These are phyloP conservation scores for Neodiprion virginianus DNA, from an alignment of 1,140 invertebrate genomes.

Conservation along the genomic window DNA sequence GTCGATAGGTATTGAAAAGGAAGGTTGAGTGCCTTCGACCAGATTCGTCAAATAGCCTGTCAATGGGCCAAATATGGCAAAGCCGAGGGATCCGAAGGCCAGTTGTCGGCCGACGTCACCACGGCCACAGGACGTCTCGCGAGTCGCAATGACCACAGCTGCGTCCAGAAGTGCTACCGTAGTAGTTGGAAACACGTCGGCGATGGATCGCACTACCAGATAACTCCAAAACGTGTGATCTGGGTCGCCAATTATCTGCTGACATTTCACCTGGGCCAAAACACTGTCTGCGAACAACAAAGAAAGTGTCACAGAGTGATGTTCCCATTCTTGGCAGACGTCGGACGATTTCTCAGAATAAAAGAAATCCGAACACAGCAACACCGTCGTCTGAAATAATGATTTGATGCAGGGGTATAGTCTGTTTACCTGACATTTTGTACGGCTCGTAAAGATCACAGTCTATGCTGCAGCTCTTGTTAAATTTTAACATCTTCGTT, in stretches of 20 bases:
- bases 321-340: not conserved
- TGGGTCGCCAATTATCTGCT: conserved; percentile 67
- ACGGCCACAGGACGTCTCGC: conserved; percentile 78
- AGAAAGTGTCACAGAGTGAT: conserved; percentile 5
- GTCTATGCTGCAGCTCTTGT: conserved; percentile 65
- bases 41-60: conserved; percentile 60
- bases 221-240: conserved; percentile 75
- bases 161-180: conserved; percentile 75
- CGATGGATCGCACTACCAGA: conserved; percentile 71
- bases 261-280: conserved; percentile 70
- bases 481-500: conserved; percentile 49
- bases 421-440: conserved; percentile 56
- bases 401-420: not conserved
- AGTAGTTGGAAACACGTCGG: conserved; percentile 79
- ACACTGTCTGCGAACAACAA: conserved; percentile 60
- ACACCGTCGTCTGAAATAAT: not conserved
- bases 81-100: conserved; percentile 76
- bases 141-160: conserved; percentile 79
- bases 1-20: conserved; percentile 62
- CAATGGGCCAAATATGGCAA: conserved; percentile 74
- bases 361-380: not conserved
- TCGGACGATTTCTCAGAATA: not conserved
- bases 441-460: conserved; percentile 75
- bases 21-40: conserved; percentile 45
- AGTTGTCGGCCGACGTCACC: conserved; percentile 83